Conservation (phyloP, 1,140 invertebrate genomes). For the Sarcophaga bullata region DNA sequence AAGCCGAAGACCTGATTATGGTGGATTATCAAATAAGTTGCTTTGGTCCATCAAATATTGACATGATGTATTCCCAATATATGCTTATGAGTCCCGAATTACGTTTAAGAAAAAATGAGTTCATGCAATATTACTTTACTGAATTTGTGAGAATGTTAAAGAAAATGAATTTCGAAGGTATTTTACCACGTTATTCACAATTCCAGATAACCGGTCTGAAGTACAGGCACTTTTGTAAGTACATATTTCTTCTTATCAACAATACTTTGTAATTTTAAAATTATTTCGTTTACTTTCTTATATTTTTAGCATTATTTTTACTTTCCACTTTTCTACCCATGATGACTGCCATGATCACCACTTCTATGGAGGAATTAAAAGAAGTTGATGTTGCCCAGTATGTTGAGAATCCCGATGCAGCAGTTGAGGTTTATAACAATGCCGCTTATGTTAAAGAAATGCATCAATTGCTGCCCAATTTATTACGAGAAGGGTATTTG, state of each 20-base stretch:
- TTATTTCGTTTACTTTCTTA: slow-evolving; percentile 21
- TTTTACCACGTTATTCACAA: neutral
- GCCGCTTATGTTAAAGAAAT: neutral
- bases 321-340: slow-evolving; percentile 6
- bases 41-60: slow-evolving; percentile 32
- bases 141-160: slow-evolving; percentile 26
- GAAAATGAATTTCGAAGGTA: neutral
- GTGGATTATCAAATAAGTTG: slow-evolving; percentile 39
- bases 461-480: neutral
- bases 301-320: slow-evolving; percentile 16
- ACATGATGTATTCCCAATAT: slow-evolving; percentile 36
- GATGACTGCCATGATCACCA: neutral
- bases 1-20: slow-evolving; percentile 29
- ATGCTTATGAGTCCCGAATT: slow-evolving; percentile 28
- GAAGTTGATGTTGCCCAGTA: neutral
- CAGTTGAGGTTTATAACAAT: neutral
- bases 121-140: slow-evolving; percentile 26
- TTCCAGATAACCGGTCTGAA: slow-evolving; percentile 22
- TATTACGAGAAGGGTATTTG: slow-evolving; percentile 34
- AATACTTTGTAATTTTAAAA: neutral
- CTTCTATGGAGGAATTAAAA: slow-evolving; percentile 32
- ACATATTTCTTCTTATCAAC: neutral
- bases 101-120: neutral
- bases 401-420: neutral
- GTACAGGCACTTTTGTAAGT: slow-evolving; percentile 38